phyloP scores from a whole-genome alignment of 2,888 invertebrate genomes.

The Nymphalis c-album region DNA sequence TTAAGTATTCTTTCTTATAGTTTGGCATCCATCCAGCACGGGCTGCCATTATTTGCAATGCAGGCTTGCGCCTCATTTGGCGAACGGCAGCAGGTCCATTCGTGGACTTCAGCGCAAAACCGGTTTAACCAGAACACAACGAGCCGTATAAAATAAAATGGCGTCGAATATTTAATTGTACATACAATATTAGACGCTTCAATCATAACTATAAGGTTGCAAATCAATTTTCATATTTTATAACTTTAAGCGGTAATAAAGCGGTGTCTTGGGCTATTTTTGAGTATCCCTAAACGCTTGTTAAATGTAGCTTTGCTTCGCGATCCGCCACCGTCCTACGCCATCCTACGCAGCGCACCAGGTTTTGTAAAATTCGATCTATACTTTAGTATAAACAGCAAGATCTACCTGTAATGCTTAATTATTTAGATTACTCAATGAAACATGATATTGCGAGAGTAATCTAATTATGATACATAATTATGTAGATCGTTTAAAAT shows the following conservation, averaged over 20 bases:
- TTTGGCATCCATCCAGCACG: conserved; percentile 49
- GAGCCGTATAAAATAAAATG: conserved; percentile 66
- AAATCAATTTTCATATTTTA: conserved; percentile 41
- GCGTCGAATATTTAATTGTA: conserved; percentile 48
- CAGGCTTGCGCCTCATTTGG: conserved; percentile 73
- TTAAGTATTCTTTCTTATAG: conserved; percentile 40
- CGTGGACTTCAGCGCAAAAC: conserved; percentile 68
- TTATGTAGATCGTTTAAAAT: too few relatives aligned
- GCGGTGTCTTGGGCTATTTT: conserved; percentile 60
- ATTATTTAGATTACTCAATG: neutral
- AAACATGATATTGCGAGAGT: neutral
- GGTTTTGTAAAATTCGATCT: conserved; percentile 16
- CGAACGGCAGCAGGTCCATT: conserved; percentile 75
- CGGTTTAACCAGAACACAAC: conserved; percentile 76
- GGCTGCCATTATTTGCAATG: conserved; percentile 61
- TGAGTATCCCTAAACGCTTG: conserved; percentile 54
- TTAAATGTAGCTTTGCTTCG: conserved; percentile 43
- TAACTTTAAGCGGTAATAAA: conserved; percentile 49
- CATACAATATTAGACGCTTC: conserved; percentile 55
- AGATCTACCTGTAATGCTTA: neutral
- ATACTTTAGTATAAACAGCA: neutral
- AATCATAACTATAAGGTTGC: conserved; percentile 48
- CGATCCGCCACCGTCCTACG: conserved; percentile 40
- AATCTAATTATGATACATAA: neutral
- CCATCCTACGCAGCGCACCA: conserved; percentile 29